These are phyloP conservation scores for Cuniculus paca DNA, from an alignment of 2,797 vertebrate species.

Conservation along the genomic window DNA sequence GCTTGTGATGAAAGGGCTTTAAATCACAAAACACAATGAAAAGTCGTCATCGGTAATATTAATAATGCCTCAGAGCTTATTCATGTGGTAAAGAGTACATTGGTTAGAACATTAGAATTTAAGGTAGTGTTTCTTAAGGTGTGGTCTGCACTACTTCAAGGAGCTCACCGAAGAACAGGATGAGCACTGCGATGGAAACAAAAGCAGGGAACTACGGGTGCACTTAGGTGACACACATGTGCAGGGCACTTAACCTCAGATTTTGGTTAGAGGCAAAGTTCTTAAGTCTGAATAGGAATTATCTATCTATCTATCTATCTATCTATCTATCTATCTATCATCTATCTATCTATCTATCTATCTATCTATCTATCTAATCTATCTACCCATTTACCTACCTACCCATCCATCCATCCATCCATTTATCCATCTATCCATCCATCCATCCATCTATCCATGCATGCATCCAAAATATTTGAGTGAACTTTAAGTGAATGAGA, in stretches of 20 bases:
- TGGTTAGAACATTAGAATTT: not conserved
- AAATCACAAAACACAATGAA: constrained; percentile 14
- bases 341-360: not conserved
- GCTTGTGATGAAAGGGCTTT: not conserved
- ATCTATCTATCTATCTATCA: not conserved
- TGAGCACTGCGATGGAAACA: not conserved
- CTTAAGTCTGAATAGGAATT: not conserved
- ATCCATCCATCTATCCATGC: not conserved
- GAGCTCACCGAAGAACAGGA: not conserved
- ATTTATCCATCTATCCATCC: not conserved
- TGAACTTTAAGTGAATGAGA: constrained; percentile 4
- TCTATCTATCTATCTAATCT: not conserved
- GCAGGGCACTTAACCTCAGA: not conserved
- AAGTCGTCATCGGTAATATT: not conserved
- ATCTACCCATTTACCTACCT: not conserved
- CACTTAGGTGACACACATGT: not conserved
- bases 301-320: not conserved
- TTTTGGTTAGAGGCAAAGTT: not conserved
- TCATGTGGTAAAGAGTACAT: not conserved
- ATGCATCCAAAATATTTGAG: not conserved
- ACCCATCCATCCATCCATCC: not conserved
- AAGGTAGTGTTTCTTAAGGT: not conserved
- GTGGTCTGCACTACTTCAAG: not conserved
- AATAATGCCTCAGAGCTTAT: not conserved
- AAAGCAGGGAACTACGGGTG: fast-evolving